Conservation (phyloP, 2,888 invertebrate species). For the Harpalus rufipes region DNA sequence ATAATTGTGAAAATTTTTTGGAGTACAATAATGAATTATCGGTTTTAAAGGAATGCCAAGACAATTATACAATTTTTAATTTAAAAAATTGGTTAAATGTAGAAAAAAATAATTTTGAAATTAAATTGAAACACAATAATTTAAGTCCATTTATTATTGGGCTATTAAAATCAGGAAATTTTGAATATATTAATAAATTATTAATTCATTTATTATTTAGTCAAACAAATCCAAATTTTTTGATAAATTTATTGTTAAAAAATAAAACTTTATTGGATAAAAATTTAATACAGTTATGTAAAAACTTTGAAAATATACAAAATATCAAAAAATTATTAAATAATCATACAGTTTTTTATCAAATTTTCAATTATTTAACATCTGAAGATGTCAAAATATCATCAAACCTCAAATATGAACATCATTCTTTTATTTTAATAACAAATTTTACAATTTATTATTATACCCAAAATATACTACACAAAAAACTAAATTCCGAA, state of each 20-base stretch:
- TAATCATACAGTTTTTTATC: background rate
- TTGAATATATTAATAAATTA: conserved; percentile 76
- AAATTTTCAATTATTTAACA: conserved; percentile 75
- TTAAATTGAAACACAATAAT: conserved; percentile 66
- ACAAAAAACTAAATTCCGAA: conserved; percentile 69
- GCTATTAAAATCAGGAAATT: conserved; percentile 71
- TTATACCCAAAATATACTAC: conserved; percentile 72
- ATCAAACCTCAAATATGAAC: too few relatives aligned
- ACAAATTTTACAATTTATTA: conserved; percentile 73
- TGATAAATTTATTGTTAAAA: conserved; percentile 77
- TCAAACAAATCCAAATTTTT: conserved; percentile 79
- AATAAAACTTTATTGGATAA: conserved; percentile 77
- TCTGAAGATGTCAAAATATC: too few relatives aligned
- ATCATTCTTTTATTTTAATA: conserved; percentile 58
- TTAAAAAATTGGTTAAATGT: conserved; percentile 75
- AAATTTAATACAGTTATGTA: conserved; percentile 77
- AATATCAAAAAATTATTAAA: conserved; percentile 73
- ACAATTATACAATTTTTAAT: conserved; percentile 54
- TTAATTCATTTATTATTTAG: conserved; percentile 81
- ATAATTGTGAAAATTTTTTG: conserved; percentile 65
- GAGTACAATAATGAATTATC: conserved; percentile 62
- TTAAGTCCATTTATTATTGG: conserved; percentile 75
- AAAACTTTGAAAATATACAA: conserved; percentile 77
- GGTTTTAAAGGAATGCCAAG: conserved; percentile 10
- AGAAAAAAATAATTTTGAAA: conserved; percentile 70